Evolutionary conservation across 1,140 invertebrate genomes (phyloP).

Genomic region (Probaryconus sp.): DNA sequence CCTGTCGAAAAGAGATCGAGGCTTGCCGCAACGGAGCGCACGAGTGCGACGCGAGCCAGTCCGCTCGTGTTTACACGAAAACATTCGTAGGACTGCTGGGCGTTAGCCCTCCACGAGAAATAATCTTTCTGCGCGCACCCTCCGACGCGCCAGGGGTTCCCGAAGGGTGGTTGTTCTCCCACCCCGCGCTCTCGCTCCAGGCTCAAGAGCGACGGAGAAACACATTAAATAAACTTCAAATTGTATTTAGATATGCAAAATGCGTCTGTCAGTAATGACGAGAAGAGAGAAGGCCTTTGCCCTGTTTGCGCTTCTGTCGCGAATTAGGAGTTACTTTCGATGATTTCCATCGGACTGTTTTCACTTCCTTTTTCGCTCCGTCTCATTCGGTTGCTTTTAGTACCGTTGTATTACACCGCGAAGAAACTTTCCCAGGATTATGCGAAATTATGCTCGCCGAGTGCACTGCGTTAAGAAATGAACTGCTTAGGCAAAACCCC

Average conservation of each 20-base stretch:
- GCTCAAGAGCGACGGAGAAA: slow-evolving; percentile 42
- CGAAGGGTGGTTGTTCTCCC: slow-evolving; percentile 48
- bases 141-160: slow-evolving; percentile 56
- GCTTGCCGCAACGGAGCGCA: slow-evolving; percentile 37
- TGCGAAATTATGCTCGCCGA: slow-evolving; percentile 30
- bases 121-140: slow-evolving; percentile 66
- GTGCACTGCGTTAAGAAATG: slow-evolving; percentile 25
- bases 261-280: slow-evolving; percentile 25
- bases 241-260: slow-evolving; percentile 52
- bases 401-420: too few relatives aligned
- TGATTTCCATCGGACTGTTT: too few relatives aligned
- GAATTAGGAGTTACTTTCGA: slow-evolving; percentile 50
- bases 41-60: slow-evolving; percentile 30
- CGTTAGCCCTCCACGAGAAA: slow-evolving; percentile 69
- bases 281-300: neutral
- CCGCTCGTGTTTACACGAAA: slow-evolving; percentile 55
- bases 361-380: too few relatives aligned
- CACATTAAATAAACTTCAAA: slow-evolving; percentile 50
- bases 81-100: slow-evolving; percentile 79
- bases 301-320: too few relatives aligned
- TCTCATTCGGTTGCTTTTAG: too few relatives aligned
- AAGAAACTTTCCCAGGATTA: slow-evolving; percentile 43
- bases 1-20: slow-evolving; percentile 32
- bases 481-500: slow-evolving; percentile 30
- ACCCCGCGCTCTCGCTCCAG: slow-evolving; percentile 32